phyloP scores from a whole-genome alignment of 2,797 vertebrate species.

The Cacajao melanocephalus region DNA sequence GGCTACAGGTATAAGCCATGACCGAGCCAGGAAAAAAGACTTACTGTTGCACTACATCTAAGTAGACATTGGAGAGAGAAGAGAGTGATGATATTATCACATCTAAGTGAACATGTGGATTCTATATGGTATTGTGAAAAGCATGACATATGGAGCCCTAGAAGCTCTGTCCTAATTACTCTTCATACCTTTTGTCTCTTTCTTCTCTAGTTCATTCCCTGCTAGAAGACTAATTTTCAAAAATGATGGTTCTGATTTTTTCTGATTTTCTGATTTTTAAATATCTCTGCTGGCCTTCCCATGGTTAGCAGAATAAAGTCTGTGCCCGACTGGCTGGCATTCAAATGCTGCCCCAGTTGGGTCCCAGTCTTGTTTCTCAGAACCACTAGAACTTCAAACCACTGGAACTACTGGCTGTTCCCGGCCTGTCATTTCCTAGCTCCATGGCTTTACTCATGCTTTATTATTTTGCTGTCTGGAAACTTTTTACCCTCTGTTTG shows the following conservation, averaged over 20 bases:
- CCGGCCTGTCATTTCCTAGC: not conserved
- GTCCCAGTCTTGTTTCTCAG: not conserved
- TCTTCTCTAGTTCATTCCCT: not conserved
- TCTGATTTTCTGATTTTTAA: not conserved
- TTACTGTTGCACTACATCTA: not conserved
- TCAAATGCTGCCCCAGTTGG: not conserved
- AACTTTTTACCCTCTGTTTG: not conserved
- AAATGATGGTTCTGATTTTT: not conserved
- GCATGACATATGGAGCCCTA: not conserved
- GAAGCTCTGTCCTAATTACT: not conserved
- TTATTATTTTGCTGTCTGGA: not conserved
- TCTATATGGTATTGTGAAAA: not conserved
- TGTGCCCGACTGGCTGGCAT: not conserved
- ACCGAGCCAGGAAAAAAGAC: not conserved
- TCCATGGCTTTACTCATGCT: not conserved
- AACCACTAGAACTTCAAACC: not conserved
- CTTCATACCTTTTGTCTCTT: not conserved
- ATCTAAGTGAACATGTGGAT: not conserved
- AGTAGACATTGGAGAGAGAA: not conserved
- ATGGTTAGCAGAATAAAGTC: not conserved
- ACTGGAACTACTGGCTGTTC: not conserved
- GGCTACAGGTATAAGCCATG: not conserved
- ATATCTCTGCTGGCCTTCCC: not conserved
- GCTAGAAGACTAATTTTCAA: not conserved
- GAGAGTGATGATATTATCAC: not conserved